Percentiles rank a stretch among this genome's conserved stretches.
Conservation (phyloP, 2,888 invertebrate genomes). For the Volucella zonaria region DNA sequence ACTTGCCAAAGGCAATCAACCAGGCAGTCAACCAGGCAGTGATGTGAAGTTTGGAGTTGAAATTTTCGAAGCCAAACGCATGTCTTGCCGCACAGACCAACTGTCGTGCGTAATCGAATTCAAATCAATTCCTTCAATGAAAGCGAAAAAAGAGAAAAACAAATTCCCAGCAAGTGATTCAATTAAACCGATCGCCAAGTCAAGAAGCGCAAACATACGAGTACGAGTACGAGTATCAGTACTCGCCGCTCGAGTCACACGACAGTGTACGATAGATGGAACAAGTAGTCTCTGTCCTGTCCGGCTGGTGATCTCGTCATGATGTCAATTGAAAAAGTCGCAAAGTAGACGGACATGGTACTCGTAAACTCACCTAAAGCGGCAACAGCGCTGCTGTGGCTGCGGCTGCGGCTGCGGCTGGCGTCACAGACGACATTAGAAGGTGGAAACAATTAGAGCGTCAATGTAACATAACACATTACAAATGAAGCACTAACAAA, state of each 20-base stretch:
- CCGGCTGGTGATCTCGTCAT: conserved; percentile 15
- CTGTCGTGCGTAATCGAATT: conserved; percentile 53
- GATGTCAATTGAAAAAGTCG: conserved; percentile 43
- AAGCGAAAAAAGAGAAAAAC: conserved; percentile 23
- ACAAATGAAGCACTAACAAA: conserved; percentile 33
- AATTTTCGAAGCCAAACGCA: background rate
- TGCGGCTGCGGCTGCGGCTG: too few relatives aligned
- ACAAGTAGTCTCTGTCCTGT: background rate
- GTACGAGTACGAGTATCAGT: background rate
- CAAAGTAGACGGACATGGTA: background rate
- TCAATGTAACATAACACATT: conserved; percentile 41
- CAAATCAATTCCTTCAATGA: conserved; percentile 51
- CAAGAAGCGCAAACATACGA: conserved; percentile 6
- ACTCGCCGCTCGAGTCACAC: background rate
- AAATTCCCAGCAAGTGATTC: conserved; percentile 8
- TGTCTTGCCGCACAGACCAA: conserved; percentile 26
- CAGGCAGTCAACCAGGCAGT: too few relatives aligned
- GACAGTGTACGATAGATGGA: too few relatives aligned
- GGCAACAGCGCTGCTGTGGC: background rate
- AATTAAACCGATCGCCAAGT: conserved; percentile 27
- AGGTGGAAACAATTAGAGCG: conserved; percentile 51
- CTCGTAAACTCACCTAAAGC: conserved; percentile 14
- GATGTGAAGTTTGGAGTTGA: background rate
- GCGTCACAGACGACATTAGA: background rate
- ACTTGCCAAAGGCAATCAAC: conserved; percentile 29